A percentile compares a stretch with the other conserved stretches of the same genome.
Conservation (phyloP, 2,113 vertebrate species). For the Aepyceros melampus region DNA sequence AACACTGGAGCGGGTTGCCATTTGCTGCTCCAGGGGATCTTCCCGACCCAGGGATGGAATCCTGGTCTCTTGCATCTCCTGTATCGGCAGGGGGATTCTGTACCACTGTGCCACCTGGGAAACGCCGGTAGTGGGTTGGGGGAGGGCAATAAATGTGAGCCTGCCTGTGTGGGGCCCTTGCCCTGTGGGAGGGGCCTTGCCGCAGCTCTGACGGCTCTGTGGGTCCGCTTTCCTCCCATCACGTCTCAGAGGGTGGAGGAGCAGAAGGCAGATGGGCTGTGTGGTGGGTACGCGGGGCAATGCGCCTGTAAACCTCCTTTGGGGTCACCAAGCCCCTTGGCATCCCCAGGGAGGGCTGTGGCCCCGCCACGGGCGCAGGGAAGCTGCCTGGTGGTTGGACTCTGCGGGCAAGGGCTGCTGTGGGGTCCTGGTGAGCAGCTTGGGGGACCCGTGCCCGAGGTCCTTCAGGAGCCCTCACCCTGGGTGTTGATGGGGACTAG, state of each 20-base stretch:
- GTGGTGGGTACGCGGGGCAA: fast-evolving
- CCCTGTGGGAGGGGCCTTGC: fast-evolving
- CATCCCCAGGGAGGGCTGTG: fast-evolving
- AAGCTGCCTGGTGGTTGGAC: background rate
- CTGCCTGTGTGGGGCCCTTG: fast-evolving
- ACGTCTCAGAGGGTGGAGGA: background rate
- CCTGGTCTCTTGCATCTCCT: background rate
- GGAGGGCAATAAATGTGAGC: background rate
- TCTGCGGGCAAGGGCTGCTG: background rate
- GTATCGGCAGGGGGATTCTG: background rate
- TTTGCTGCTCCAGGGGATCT: background rate
- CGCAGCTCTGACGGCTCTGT: fast-evolving
- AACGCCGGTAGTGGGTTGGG: background rate
- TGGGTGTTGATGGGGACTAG: fast-evolving
- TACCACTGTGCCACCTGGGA: background rate
- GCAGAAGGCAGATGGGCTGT: background rate
- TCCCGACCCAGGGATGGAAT: background rate
- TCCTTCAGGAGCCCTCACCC: background rate
- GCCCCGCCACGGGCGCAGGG: fast-evolving
- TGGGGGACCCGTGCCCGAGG: fast-evolving
- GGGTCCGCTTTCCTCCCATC: background rate
- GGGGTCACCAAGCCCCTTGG: background rate
- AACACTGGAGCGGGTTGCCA: background rate
- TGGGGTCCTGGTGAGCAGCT: background rate
- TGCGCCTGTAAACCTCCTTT: background rate